Conservation (phyloP, 2,888 invertebrate species). For the Anaspis maculata region DNA sequence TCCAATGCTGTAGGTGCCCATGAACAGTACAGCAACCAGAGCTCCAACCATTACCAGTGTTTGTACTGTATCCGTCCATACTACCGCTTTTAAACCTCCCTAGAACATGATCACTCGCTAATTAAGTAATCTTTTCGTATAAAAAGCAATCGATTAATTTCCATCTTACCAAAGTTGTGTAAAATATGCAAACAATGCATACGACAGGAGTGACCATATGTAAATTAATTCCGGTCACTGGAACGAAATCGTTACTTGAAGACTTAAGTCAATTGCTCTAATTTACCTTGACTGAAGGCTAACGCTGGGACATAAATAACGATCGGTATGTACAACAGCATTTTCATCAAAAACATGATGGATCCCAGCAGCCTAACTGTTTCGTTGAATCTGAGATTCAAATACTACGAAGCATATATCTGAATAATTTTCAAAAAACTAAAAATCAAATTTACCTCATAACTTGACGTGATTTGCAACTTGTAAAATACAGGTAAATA, state of each 20-base stretch:
- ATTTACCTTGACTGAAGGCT: slow-evolving; percentile 70
- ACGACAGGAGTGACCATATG: slow-evolving; percentile 73
- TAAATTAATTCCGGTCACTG: slow-evolving; percentile 75
- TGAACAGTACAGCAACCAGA: slow-evolving; percentile 54
- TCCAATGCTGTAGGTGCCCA: slow-evolving; percentile 59
- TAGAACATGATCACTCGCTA: slow-evolving; percentile 36
- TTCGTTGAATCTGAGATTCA: slow-evolving; percentile 58
- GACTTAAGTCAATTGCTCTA: background rate
- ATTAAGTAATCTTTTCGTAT: no score
- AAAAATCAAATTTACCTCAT: slow-evolving; percentile 49
- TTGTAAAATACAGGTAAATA: slow-evolving; percentile 68
- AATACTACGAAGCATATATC: slow-evolving; percentile 49
- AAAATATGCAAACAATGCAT: slow-evolving; percentile 84
- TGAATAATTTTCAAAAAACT: background rate
- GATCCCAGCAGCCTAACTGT: slow-evolving; percentile 62
- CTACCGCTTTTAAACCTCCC: slow-evolving; percentile 73
- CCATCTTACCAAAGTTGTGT: slow-evolving; percentile 82
- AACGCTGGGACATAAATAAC: slow-evolving; percentile 84
- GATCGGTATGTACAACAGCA: slow-evolving; percentile 71
- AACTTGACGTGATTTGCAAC: slow-evolving; percentile 64
- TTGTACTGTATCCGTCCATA: slow-evolving; percentile 74
- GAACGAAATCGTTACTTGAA: background rate
- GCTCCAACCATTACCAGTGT: slow-evolving; percentile 66
- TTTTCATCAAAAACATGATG: slow-evolving; percentile 61
- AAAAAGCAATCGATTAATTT: no score